Percentiles rank a stretch among this genome's conserved stretches.
Conservation (phyloP, 2,888 invertebrate species). For the Drosophila pullipes region DNA sequence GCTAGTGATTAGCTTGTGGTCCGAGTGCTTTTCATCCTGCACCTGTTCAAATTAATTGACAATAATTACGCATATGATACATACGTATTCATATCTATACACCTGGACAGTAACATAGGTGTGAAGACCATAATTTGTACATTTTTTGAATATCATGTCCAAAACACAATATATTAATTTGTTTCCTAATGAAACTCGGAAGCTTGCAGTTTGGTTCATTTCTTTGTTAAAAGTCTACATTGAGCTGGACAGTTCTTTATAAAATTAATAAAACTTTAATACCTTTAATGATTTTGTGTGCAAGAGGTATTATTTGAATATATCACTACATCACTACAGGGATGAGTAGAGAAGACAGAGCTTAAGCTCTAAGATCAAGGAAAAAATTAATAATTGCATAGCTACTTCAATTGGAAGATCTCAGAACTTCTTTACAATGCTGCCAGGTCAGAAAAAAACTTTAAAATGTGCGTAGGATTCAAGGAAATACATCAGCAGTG, state of each 20-base stretch:
- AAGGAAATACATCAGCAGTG: neutral
- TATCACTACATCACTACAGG: neutral
- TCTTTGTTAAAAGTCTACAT: neutral
- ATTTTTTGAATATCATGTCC: neutral
- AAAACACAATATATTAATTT: neutral
- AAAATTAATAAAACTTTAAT: neutral
- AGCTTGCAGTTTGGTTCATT: neutral
- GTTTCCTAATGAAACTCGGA: neutral
- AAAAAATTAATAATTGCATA: neutral
- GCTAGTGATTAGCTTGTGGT: constrained; percentile 94
- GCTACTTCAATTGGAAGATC: neutral
- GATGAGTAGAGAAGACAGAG: neutral
- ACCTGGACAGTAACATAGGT: constrained; percentile 17
- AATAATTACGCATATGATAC: neutral
- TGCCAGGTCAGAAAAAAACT: neutral
- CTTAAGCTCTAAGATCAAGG: neutral
- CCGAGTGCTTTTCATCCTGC: constrained; percentile 91
- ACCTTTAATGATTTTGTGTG: neutral
- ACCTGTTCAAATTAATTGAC: constrained; percentile 86
- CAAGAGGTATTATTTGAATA: neutral
- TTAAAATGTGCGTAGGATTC: neutral
- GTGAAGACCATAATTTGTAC: neutral
- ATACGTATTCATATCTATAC: neutral
- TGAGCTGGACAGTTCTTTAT: neutral
- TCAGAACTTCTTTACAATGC: neutral